Conservation (phyloP, 1,140 invertebrate species). For the Fragariocoptes setiger region DNA sequence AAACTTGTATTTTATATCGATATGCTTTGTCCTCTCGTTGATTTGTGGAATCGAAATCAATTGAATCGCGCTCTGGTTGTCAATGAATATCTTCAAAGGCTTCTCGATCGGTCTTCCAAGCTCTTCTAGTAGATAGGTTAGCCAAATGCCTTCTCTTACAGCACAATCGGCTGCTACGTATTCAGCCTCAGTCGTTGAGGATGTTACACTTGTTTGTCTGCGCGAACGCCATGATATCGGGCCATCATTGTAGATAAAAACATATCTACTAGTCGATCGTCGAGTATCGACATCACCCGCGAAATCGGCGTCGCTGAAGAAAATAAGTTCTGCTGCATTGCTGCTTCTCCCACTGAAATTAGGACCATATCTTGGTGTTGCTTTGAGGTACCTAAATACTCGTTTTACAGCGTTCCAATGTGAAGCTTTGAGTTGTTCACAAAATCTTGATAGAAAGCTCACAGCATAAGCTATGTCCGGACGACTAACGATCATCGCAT, state of each 20-base stretch:
- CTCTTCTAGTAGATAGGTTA: slow-evolving; percentile 11
- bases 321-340: slow-evolving; percentile 5
- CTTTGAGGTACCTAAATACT: slow-evolving; percentile 13
- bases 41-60: not conserved
- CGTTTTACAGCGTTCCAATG: slow-evolving; percentile 13
- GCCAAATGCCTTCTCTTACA: slow-evolving; percentile 13
- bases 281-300: slow-evolving; percentile 11
- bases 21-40: slow-evolving; percentile 1
- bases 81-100: slow-evolving; percentile 3
- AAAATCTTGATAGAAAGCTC: slow-evolving; percentile 7
- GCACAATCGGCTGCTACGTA: slow-evolving; percentile 5
- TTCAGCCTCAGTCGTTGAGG: slow-evolving; percentile 9
- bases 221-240: slow-evolving; percentile 11
- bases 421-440: slow-evolving; percentile 6
- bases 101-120: slow-evolving; percentile 1
- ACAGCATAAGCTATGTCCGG: slow-evolving; percentile 12
- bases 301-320: slow-evolving; percentile 16
- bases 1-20: slow-evolving; percentile 1
- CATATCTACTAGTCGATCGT: slow-evolving; percentile 12
- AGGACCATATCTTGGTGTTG: slow-evolving; percentile 10
- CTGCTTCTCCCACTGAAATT: slow-evolving; percentile 6
- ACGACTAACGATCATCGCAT: slow-evolving; percentile 7
- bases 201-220: slow-evolving; percentile 6
- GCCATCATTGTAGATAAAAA: slow-evolving; percentile 13
- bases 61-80: not conserved